Conservation (phyloP, 35 echinoderm and acorn worm genomes). For the Diadema setosum region DNA sequence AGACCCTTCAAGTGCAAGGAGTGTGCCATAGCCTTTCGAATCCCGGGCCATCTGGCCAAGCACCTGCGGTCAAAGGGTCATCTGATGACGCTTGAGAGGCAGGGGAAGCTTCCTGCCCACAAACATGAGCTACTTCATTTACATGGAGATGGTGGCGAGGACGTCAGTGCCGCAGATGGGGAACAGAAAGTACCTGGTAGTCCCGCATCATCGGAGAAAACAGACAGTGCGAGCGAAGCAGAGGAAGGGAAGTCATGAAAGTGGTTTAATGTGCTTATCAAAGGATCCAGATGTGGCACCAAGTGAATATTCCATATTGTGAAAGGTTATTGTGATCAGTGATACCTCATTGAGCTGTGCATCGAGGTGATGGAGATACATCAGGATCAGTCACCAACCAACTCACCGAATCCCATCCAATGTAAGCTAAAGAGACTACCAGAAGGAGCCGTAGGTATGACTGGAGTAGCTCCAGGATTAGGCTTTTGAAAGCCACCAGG, state of each 20-base stretch:
- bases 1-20: constrained; percentile 98
- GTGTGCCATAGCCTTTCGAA: constrained; percentile 93
- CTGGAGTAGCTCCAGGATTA: too few species aligned
- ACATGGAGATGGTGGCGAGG: constrained; percentile 26
- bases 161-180: background rate
- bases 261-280: background rate
- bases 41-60: constrained; percentile 96
- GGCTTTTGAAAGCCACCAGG: too few species aligned
- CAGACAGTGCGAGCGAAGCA: constrained; percentile 84
- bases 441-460: too few species aligned
- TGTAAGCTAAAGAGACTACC: too few species aligned
- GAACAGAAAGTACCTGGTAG: constrained; percentile 38
- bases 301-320: background rate
- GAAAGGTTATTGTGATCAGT: background rate
- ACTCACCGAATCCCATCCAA: too few species aligned
- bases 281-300: background rate
- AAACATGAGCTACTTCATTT: constrained; percentile 37
- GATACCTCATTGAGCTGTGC: too few species aligned
- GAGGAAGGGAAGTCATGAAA: constrained; percentile 5
- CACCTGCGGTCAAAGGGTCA: constrained; percentile 89
- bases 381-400: too few species aligned
- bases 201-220: constrained; percentile 78
- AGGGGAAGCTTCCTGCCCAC: constrained; percentile 59
- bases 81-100: constrained; percentile 78
- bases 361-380: background rate